These are phyloP conservation scores for Carassius auratus DNA, from an alignment of 2,113 vertebrate genomes.

Conservation along the genomic window DNA sequence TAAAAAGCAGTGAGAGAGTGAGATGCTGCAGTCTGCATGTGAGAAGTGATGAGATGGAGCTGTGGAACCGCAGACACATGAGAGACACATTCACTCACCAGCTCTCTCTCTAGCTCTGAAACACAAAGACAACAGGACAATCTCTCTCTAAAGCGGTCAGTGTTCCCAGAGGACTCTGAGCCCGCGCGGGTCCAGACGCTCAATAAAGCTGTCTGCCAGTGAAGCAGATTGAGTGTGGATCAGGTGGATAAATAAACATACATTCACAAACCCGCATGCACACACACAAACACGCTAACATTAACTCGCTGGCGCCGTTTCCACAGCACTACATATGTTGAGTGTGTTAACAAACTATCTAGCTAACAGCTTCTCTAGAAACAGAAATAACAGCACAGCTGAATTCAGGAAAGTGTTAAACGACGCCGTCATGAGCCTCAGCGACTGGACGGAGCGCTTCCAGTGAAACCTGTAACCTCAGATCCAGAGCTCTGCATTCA, in stretches of 20 bases:
- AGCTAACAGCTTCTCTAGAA: neutral
- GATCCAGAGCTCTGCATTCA: neutral
- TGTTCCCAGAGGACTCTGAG: neutral
- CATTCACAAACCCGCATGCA: conserved; percentile 15
- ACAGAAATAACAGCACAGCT: neutral
- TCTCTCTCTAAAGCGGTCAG: conserved; percentile 21
- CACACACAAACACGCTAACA: conserved; percentile 24
- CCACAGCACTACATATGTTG: neutral
- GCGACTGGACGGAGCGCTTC: neutral
- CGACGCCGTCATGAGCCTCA: neutral
- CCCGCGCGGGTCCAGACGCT: conserved; percentile 32
- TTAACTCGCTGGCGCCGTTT: neutral
- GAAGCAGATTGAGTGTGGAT: conserved; percentile 46
- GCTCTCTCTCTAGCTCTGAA: neutral
- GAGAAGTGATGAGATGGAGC: neutral
- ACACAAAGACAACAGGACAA: conserved; percentile 5
- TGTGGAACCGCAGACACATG: neutral
- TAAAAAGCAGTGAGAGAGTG: neutral
- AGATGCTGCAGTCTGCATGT: no score
- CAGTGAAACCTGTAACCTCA: neutral
- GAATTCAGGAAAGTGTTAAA: neutral
- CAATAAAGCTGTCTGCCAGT: conserved; percentile 51
- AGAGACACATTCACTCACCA: no score
- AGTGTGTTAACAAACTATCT: neutral
- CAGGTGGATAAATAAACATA: conserved; percentile 45